phyloP scores from a whole-genome alignment of 1,140 invertebrate genomes.

The Caerostris darwini region DNA sequence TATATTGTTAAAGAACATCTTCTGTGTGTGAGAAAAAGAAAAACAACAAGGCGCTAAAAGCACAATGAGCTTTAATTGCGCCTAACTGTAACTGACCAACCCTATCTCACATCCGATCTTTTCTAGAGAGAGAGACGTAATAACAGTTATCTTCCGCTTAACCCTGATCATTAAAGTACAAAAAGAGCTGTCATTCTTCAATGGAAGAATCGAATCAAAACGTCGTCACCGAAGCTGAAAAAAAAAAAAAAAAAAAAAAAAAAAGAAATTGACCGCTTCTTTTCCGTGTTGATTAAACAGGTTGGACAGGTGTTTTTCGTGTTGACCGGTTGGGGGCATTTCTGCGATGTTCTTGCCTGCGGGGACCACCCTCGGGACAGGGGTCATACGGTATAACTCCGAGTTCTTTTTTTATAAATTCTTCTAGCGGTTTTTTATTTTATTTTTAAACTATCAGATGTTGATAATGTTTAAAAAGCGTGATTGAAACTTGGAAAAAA shows the following conservation, averaged over 20 bases:
- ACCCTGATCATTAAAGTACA: background rate
- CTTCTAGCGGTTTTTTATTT: background rate
- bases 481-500: background rate
- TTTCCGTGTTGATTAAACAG: conserved; percentile 9
- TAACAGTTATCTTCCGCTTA: background rate
- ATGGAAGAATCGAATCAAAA: background rate
- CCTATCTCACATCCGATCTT: no score
- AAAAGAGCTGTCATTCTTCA: background rate
- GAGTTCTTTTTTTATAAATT: background rate
- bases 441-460: background rate
- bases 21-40: no score
- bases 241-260: background rate
- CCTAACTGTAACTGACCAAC: no score
- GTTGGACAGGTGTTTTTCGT: conserved; percentile 10
- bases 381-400: conserved; percentile 7
- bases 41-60: no score
- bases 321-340: background rate
- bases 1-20: no score
- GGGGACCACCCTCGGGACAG: background rate
- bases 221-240: background rate
- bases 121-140: background rate
- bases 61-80: no score
- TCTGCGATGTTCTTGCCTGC: background rate
- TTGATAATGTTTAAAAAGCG: background rate
- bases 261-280: background rate